These are phyloP conservation scores for Nemurella pictetii DNA, from an alignment of 2,888 invertebrate species.

Conservation along the genomic window DNA sequence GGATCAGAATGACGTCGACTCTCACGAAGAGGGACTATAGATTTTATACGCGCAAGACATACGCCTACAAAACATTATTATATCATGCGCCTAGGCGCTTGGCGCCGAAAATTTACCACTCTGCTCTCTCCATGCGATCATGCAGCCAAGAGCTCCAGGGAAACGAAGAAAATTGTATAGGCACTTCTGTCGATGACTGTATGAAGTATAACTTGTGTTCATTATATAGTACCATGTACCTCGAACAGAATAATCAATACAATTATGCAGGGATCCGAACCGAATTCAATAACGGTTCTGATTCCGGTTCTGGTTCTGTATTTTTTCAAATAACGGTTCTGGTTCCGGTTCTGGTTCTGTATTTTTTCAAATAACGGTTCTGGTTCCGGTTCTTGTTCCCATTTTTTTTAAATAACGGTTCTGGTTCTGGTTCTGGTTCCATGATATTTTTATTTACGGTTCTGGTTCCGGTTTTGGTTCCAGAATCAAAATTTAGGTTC, in stretches of 20 bases:
- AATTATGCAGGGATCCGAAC: too few relatives aligned
- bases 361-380: too few relatives aligned
- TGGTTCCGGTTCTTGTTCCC: too few relatives aligned
- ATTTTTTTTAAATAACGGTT: too few relatives aligned
- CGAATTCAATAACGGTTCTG: too few relatives aligned
- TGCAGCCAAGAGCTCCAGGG: neutral
- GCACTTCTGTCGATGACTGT: neutral
- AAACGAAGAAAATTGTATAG: neutral
- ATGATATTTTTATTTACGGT: too few relatives aligned
- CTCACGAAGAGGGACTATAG: neutral
- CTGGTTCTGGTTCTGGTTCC: too few relatives aligned
- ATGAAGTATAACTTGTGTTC: neutral
- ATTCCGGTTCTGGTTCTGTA: too few relatives aligned
- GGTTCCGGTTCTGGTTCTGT: too few relatives aligned
- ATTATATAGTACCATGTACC: neutral
- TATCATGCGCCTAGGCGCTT: neutral
- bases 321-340: too few relatives aligned
- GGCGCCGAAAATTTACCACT: neutral
- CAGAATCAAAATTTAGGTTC: too few relatives aligned
- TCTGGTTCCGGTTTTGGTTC: too few relatives aligned
- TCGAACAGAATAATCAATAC: neutral
- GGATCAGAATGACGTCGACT: slow-evolving; percentile 7
- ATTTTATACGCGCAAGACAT: neutral
- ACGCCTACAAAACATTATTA: neutral
- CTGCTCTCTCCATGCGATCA: neutral